Percentiles rank a stretch among this genome's conserved stretches.
Evolutionary conservation across 92 coral and sea anemone species (phyloP).

Genomic region (Epizoanthus scotinus): DNA sequence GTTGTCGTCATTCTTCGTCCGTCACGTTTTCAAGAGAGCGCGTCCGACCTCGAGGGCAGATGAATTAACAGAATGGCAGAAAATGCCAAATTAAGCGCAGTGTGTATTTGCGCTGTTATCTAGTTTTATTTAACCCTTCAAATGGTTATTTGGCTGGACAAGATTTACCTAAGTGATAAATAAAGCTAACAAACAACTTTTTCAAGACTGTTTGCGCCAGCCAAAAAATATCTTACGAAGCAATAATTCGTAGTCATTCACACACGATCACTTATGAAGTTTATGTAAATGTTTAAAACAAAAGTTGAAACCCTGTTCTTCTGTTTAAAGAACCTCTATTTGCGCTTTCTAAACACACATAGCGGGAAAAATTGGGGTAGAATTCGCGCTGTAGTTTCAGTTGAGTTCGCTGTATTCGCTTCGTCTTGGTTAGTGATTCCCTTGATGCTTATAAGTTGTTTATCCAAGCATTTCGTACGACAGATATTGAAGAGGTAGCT

Average conservation of each 20-base stretch:
- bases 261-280: neutral
- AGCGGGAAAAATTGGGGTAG: neutral
- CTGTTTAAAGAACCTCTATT: neutral
- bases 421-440: too few species aligned
- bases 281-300: conserved; percentile 2
- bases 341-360: conserved; percentile 12
- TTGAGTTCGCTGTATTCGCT: neutral
- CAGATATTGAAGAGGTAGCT: conserved; percentile 4
- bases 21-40: neutral
- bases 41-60: conserved; percentile 22
- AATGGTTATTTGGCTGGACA: neutral
- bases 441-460: neutral
- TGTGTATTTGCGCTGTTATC: too few species aligned
- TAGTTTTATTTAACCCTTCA: neutral
- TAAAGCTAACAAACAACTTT: neutral
- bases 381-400: neutral
- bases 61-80: conserved; percentile 5
- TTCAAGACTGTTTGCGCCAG: neutral
- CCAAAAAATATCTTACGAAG: neutral
- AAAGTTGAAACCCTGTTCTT: neutral
- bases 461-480: neutral
- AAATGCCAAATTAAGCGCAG: neutral
- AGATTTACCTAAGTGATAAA: neutral
- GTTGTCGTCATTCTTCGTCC: neutral
- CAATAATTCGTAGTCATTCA: neutral